A percentile compares a stretch with the other conserved stretches of the same genome.
phyloP scores from a whole-genome alignment of 2,888 invertebrate genomes.

The Hypomecis punctinalis region DNA sequence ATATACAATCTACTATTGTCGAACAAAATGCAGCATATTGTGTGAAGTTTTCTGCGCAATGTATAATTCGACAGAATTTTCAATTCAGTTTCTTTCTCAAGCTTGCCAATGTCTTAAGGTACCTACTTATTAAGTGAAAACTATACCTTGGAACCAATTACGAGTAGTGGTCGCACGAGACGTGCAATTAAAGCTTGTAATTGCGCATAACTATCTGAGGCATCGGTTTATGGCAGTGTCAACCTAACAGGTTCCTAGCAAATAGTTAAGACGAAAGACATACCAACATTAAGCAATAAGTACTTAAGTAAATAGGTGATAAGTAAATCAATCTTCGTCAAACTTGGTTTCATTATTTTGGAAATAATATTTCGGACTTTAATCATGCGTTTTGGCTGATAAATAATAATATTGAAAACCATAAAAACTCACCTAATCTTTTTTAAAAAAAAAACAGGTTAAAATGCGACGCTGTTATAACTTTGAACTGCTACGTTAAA shows the following conservation, averaged over 20 bases:
- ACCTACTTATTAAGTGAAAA: constrained; percentile 46
- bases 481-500: not conserved
- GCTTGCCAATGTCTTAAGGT: not conserved
- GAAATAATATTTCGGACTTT: no score
- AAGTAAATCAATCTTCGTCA: no score
- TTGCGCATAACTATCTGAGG: constrained; percentile 45
- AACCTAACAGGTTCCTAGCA: not conserved
- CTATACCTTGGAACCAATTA: constrained; percentile 49
- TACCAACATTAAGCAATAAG: no score
- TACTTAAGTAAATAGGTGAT: no score
- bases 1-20: no score
- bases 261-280: no score
- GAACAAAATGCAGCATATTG: not conserved
- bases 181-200: constrained; percentile 52
- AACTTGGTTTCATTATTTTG: no score
- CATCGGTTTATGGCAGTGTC: constrained; percentile 42
- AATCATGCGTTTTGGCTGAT: no score
- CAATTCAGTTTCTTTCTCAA: not conserved
- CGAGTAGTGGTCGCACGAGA: constrained; percentile 46
- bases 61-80: not conserved
- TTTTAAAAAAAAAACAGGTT: no score
- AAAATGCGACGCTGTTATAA: not conserved
- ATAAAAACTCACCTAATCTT: no score
- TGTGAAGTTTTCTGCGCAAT: not conserved
- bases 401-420: no score